These are phyloP conservation scores for Neopelma chrysocephalum DNA, from an alignment of 2,797 vertebrate genomes.

Conservation along the genomic window DNA sequence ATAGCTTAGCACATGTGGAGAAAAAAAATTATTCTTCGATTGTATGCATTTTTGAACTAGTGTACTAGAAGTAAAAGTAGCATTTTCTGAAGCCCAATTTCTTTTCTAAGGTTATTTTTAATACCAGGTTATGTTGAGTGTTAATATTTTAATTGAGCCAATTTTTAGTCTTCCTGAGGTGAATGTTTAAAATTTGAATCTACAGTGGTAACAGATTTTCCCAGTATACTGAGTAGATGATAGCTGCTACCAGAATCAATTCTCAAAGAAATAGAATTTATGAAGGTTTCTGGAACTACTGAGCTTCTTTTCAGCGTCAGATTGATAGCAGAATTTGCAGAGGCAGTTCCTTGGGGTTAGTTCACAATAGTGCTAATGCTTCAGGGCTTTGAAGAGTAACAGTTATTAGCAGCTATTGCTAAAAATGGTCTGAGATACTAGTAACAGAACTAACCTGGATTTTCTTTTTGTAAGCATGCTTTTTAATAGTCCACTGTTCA, in stretches of 20 bases:
- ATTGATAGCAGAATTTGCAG: conserved; percentile 41
- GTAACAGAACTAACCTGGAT: neutral
- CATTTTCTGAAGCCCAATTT: neutral
- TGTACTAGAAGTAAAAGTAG: neutral
- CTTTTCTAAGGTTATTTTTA: conserved; percentile 13
- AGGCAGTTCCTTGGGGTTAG: neutral
- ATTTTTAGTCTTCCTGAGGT: neutral
- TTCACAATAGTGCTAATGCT: conserved; percentile 16
- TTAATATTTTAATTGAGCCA: conserved; percentile 27
- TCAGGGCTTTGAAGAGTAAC: conserved; percentile 41
- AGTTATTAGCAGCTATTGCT: conserved; percentile 43
- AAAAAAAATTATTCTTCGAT: neutral
- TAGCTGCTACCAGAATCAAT: conserved; percentile 32
- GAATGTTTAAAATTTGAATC: neutral
- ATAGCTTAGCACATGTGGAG: neutral
- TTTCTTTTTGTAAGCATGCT: neutral
- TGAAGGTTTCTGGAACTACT: conserved; percentile 13
- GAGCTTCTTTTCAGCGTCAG: conserved; percentile 3
- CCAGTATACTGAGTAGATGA: neutral
- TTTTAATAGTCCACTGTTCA: neutral
- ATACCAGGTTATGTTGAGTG: neutral
- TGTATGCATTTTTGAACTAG: neutral
- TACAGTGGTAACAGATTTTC: neutral
- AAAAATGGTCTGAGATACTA: neutral
- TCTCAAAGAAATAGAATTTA: conserved; percentile 50